Base-by-base conservation (phyloP, 2,113 vertebrate species). In the Mastomys natalensis region DNA sequence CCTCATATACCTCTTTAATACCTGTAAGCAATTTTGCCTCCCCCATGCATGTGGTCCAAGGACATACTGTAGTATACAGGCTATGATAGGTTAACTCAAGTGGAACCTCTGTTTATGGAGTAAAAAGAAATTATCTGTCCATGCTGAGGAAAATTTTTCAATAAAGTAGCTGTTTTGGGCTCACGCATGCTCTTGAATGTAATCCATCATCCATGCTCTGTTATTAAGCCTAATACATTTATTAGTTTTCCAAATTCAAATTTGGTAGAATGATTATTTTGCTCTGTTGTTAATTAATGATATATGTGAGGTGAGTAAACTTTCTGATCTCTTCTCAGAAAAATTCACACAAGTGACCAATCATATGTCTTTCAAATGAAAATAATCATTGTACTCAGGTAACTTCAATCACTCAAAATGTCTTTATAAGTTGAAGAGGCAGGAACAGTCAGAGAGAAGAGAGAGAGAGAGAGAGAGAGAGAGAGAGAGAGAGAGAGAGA, bases 361-460 rank as follows among this genome's bases (percentile, higher is more conserved):
- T 48, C 0, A 60, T 5, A 5, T 16, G 22, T 70, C 31, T 62
- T 89, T 64, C 37, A 62, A 86, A 53, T 80, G 45, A 43, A 48
- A 80, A 48, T 31, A 55, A 53, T 17, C 3, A 2, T 7, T 48
- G 55, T 73, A 40, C 16, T 3, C 34, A 43, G 16, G 45, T 43
- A 8, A 3, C 15, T 11, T 22, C 26, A 53, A 0, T 26, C 3
- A 40, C 22, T 13, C 17, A 58, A 2, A 37, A 92, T 7, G 9
- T 48, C 16, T 55, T 73, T 51, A 51, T 31, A 16, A 34, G 17
- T 26, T 76, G 68, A 72, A 72, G 16, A 72, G 68, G 1, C 34
- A 78, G 76, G 24, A 29, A 24, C 9, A 43, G 40, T 24, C 4
- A 74, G 8, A 74, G 21, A 19, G 21, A 11, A 62, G 60, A 62